Evolutionary conservation across 2,113 vertebrate species (phyloP), one percentile per base, ranked within the genome.

Genomic region (Hystrix brachyura): DNA sequence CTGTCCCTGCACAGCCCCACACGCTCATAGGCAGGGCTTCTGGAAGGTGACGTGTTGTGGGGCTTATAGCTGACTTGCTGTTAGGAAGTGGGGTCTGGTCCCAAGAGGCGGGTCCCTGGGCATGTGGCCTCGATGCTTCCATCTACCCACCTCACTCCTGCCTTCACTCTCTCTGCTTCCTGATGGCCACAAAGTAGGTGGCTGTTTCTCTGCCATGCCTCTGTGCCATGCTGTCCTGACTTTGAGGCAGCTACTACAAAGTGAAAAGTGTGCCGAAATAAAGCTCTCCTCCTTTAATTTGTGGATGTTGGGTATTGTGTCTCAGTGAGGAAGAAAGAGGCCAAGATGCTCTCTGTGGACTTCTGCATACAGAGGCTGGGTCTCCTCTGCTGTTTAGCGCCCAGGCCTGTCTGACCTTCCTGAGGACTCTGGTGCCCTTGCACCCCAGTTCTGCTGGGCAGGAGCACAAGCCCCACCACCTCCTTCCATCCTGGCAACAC

Each of bases 351-450:
- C 65, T 69, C 65, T 34, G 32, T 69, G 65, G 60, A 69, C 27
- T 34, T 17, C 65, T n/a, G 32, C 13, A 3, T n/a, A 69, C 34
- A 34, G n/a, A n/a, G 65, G 65, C 34, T 15, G 15, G 32, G 34
- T 6, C 65, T 17, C 65, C 65, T n/a, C 65, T 34, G 38, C 92
- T 90, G 90, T 74, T 95, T 80, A 57, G 46, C 55, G n/a, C 13
- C 92, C 15, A 6, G 74, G 94, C 32, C 29, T 57, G 89, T 80
- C 59, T 81, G 79, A 29, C 65, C 60, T 76, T 91, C 72, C 81
- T 95, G 48, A 87, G 95, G n/a, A 57, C 25, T 48, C 94, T 94
- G 96, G 87, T 43, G 4, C 34, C 51, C 29, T 87, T 48, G 69
- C 60, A 85, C 29, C 25, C n/a, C 14, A 0, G 51, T 57, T 79